Conservation (phyloP, 2,113 vertebrate genomes). For the Cichladusa arquata region DNA sequence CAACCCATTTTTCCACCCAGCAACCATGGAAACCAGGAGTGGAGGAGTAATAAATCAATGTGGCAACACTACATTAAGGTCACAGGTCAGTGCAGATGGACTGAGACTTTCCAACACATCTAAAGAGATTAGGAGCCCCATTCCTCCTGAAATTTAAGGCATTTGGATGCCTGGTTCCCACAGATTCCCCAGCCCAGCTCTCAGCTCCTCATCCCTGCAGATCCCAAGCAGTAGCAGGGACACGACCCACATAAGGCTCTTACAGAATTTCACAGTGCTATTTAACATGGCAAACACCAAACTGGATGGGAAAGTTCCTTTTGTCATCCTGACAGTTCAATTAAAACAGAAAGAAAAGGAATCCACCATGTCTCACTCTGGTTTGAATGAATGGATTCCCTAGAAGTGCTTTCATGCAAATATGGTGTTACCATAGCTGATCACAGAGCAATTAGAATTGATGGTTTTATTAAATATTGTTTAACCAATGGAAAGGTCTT, state of each 20-base stretch:
- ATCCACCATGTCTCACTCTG: not conserved
- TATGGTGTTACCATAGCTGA: not conserved
- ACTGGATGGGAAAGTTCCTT: not conserved
- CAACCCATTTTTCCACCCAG: not conserved
- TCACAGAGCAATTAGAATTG: not conserved
- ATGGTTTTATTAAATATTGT: not conserved
- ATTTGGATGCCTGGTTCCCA: not conserved
- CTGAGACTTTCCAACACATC: not conserved
- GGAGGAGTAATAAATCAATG: not conserved
- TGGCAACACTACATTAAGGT: not conserved
- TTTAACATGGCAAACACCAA: not conserved
- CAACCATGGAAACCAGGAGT: not conserved
- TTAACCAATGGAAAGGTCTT: not conserved
- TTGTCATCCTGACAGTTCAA: not conserved
- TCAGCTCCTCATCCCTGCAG: not conserved
- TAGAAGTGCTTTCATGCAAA: not conserved
- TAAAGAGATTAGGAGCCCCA: not conserved
- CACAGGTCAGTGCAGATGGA: not conserved
- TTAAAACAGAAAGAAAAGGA: not conserved
- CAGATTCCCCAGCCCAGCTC: not conserved
- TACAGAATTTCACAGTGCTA: conserved; percentile 12
- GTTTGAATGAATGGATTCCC: not conserved
- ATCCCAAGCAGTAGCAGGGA: not conserved
- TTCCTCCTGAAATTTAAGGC: not conserved
- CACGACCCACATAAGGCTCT: not conserved